Conservation (phyloP, 2,113 vertebrate genomes). For the Albula glossodonta region DNA sequence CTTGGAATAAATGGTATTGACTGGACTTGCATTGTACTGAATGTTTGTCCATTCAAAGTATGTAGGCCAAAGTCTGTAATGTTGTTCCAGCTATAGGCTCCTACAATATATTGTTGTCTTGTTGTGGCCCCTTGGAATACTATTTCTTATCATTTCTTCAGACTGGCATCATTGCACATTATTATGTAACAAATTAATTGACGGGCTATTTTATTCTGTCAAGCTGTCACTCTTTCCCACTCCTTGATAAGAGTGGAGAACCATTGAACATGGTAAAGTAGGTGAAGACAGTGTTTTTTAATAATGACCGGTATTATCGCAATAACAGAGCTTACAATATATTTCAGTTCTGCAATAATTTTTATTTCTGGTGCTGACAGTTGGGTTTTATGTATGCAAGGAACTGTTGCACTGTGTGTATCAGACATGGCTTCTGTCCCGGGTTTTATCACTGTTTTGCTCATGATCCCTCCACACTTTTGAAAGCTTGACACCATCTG, state of each 20-base stretch:
- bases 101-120: not conserved
- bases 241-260: not conserved
- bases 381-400: not conserved
- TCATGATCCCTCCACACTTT: not conserved
- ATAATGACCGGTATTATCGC: not conserved
- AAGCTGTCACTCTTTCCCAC: no score
- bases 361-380: not conserved
- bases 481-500: not conserved
- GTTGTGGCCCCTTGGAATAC: not conserved
- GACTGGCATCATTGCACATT: not conserved
- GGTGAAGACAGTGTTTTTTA: not conserved
- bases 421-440: not conserved
- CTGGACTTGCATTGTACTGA: not conserved
- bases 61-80: not conserved
- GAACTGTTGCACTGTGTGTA: not conserved
- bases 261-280: not conserved
- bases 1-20: not conserved
- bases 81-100: not conserved
- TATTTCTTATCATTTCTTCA: no score
- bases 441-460: not conserved
- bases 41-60: no score
- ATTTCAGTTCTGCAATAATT: not conserved
- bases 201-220: no score
- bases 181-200: not conserved
- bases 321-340: not conserved